A percentile compares a stretch with the other conserved stretches of the same genome.
These are phyloP conservation scores for Drosophila yooni DNA, from an alignment of 2,888 invertebrate species.

Conservation along the genomic window DNA sequence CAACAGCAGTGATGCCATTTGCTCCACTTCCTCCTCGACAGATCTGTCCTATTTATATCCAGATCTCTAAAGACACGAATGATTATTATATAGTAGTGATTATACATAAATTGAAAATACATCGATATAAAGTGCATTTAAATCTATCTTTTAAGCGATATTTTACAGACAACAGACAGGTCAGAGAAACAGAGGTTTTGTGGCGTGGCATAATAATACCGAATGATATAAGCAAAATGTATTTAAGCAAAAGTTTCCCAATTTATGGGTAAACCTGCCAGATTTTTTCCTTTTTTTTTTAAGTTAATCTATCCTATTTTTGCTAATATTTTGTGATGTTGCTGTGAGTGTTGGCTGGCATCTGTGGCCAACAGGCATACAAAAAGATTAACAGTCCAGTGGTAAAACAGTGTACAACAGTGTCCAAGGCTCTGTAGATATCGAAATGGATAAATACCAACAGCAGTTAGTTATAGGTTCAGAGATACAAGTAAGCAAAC, in stretches of 20 bases:
- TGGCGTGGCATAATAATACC: neutral
- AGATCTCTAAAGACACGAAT: no score
- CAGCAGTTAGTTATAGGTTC: constrained; percentile 31
- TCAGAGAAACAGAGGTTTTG: no score
- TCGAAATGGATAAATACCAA: constrained; percentile 3
- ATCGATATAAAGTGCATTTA: neutral
- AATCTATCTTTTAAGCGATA: neutral
- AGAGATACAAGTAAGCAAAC: constrained; percentile 15
- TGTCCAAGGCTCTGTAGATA: constrained; percentile 1
- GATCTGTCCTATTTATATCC: neutral
- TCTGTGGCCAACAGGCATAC: neutral
- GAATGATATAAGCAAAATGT: neutral
- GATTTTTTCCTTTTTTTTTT: neutral
- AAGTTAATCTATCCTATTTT: neutral
- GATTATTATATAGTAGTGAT: neutral
- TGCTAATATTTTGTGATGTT: neutral
- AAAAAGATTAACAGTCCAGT: constrained; percentile 28
- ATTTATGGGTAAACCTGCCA: neutral
- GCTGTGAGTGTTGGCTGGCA: neutral
- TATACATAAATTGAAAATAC: neutral
- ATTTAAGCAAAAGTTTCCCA: neutral
- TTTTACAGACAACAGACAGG: neutral
- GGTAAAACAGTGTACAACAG: constrained; percentile 24
- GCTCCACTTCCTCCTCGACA: neutral
- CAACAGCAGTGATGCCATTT: neutral